Conservation (phyloP, 2,113 vertebrate species). For the Dermatemys mawii region DNA sequence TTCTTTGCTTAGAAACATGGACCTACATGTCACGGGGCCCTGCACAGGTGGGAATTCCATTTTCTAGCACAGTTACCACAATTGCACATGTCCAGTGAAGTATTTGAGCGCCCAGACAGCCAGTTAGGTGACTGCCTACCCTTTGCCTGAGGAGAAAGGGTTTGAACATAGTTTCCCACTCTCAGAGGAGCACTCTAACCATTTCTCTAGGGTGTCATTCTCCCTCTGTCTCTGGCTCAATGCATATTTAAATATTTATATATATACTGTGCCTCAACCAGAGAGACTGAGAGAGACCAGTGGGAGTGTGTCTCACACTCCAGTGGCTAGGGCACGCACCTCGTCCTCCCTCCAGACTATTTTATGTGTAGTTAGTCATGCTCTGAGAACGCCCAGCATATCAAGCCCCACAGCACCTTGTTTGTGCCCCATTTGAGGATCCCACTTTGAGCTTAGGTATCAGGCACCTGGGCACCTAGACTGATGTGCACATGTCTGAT, state of each 20-base stretch:
- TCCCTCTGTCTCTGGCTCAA: not conserved
- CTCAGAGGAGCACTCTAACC: not conserved
- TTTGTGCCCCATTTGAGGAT: not conserved
- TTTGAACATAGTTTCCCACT: not conserved
- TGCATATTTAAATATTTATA: not conserved
- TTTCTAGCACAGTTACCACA: not conserved
- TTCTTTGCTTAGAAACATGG: accelerated
- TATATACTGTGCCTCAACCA: not conserved
- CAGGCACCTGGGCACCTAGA: not conserved
- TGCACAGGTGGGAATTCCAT: not conserved
- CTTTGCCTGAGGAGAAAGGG: not conserved
- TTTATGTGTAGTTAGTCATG: not conserved
- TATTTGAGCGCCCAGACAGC: not conserved
- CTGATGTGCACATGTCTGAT: not conserved
- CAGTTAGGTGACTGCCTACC: not conserved
- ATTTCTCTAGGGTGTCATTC: not conserved
- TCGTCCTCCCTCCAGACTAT: not conserved
- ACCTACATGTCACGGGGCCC: accelerated
- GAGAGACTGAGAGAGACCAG: not conserved
- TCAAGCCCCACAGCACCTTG: not conserved
- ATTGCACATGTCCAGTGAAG: not conserved
- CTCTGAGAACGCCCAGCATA: not conserved
- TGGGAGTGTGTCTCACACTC: not conserved
- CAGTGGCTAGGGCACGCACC: not conserved
- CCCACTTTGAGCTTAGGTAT: not conserved